These are phyloP conservation scores for Otus scops DNA, from an alignment of 2,797 vertebrate species.

Conservation along the genomic window DNA sequence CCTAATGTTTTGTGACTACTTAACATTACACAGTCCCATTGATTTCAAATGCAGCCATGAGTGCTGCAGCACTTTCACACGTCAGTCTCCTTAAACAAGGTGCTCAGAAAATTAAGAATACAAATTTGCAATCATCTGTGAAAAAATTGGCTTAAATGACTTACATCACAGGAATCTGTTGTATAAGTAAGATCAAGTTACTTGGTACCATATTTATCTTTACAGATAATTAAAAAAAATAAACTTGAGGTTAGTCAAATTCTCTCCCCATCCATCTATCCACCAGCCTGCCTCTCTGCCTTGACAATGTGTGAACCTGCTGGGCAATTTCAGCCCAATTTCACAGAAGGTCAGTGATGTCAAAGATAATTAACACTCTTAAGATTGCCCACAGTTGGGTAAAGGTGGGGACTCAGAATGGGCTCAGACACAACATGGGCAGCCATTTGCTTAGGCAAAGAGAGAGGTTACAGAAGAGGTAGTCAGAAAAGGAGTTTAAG, in stretches of 20 bases:
- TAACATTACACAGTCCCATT: background rate
- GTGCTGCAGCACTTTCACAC: background rate
- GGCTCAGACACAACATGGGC: background rate
- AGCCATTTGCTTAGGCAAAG: background rate
- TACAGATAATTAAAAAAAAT: background rate
- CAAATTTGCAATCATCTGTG: background rate
- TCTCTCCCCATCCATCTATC: background rate
- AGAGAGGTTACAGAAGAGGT: background rate
- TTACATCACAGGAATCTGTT: background rate
- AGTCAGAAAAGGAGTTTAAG: background rate
- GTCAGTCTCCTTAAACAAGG: background rate
- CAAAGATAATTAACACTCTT: background rate
- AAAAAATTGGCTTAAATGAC: background rate
- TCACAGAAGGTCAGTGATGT: background rate
- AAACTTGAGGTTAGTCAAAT: background rate
- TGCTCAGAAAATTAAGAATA: background rate
- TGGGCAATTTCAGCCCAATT: background rate
- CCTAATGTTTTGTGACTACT: background rate
- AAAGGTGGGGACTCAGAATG: background rate
- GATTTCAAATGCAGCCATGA: background rate
- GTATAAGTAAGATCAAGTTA: background rate
- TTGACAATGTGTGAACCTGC: background rate
- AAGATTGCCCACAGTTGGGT: background rate
- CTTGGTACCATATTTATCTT: background rate
- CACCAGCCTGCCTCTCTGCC: background rate